Percentiles rank a stretch among this genome's conserved stretches.
Conservation (phyloP, 2,113 vertebrate species). For the Trichechus manatus region DNA sequence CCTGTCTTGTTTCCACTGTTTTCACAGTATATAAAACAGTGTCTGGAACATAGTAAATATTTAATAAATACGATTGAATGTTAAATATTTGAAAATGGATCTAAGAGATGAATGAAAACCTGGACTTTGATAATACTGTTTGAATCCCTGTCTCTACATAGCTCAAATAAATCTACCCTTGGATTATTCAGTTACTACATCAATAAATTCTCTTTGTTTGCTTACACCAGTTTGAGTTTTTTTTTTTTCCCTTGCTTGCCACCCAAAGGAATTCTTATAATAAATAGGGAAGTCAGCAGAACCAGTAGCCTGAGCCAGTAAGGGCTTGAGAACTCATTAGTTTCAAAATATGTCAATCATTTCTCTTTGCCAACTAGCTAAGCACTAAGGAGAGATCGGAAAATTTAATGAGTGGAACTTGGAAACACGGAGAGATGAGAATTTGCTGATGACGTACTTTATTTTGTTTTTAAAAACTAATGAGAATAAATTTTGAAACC, state of each 20-base stretch:
- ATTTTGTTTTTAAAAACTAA: neutral
- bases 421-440: neutral
- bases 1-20: neutral
- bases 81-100: conserved; percentile 4
- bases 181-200: neutral
- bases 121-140: neutral
- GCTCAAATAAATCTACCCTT: neutral
- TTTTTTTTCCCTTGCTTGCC: neutral
- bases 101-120: neutral
- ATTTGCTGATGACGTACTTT: neutral
- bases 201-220: neutral
- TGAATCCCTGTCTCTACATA: neutral
- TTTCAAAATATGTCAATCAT: neutral
- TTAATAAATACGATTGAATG: neutral
- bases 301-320: neutral
- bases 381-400: neutral
- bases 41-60: neutral
- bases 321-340: neutral
- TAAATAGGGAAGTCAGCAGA: neutral
- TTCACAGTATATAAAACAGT: neutral
- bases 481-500: neutral
- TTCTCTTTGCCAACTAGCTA: neutral
- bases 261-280: neutral
- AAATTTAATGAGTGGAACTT: neutral
- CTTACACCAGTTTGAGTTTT: neutral